phyloP scores from a whole-genome alignment of 2,113 vertebrate genomes.

The Ancistrus triradiatus region DNA sequence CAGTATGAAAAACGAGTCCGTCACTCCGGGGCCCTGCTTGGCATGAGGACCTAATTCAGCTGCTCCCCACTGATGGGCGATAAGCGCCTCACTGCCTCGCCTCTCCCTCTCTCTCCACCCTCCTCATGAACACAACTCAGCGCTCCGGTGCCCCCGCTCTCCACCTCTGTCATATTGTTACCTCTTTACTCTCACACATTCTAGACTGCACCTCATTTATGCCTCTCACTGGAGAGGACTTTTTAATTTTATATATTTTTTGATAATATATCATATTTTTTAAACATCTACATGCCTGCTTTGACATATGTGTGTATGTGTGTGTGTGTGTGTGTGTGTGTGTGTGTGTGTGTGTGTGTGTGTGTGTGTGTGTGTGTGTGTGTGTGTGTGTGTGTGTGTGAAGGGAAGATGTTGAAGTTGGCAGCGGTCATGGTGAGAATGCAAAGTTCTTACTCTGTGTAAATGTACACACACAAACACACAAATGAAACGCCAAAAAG shows the following conservation, averaged over 20 bases:
- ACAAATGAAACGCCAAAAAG: too few species aligned
- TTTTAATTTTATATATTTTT: constrained; percentile 66
- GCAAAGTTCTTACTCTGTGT: not conserved
- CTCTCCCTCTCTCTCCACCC: not conserved
- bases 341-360: not conserved
- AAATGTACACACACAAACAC: not conserved
- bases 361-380: not conserved
- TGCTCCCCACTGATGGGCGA: constrained; percentile 37
- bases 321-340: not conserved
- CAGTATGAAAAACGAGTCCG: constrained; percentile 47
- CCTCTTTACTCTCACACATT: not conserved
- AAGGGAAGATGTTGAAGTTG: not conserved
- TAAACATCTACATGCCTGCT: not conserved
- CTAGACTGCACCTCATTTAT: constrained; percentile 35
- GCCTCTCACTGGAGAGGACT: constrained; percentile 52
- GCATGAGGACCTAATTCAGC: constrained; percentile 45
- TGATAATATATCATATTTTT: not conserved
- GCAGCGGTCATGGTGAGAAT: not conserved
- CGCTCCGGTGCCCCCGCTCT: not conserved
- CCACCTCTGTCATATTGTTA: too few species aligned
- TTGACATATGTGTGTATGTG: not conserved
- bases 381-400: too few species aligned
- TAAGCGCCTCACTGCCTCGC: constrained; percentile 24
- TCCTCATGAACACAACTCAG: not conserved
- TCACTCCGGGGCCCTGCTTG: constrained; percentile 34